Base-by-base conservation (phyloP, 1,140 invertebrate species). In the Battus philenor region DNA sequence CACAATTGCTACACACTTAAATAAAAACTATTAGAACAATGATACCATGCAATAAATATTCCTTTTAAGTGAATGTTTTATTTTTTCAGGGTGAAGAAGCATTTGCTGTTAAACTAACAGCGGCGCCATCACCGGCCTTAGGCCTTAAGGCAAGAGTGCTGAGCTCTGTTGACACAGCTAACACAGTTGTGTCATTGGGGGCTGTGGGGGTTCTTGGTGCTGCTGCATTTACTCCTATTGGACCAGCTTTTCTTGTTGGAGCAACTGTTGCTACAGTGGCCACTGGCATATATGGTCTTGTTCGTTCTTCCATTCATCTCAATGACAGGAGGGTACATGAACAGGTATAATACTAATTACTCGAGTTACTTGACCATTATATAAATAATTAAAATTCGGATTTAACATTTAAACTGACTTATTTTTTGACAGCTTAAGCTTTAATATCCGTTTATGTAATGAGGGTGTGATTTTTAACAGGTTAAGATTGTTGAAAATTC, bases 241-340 rank as follows among this genome's bases (percentile, higher is more conserved):
- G 69, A 1, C 81, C 81, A 0, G 71, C 56, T 0, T 62, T 82
- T 8, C 17, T 85, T 0, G 45, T 59, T 0, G 73, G 78, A 2
- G 80, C 80, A 0, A 56, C 68, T 0, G 67, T 72, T 0, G 80
- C 75, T 1, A 74, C 76, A 0, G 63, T 82, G 0, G 62, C 70
- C 15, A 82, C 78, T 0, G 77, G 78, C 0, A 15, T 85, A n/a
- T 85, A 85, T 44, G 81, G 78, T 6, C 61, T 85, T 2, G 64
- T 82, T 3, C 43, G 81, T 4, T 85, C 81, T 0, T 82, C 78
- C 0, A 13, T 79, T 4, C 78, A 85, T 56, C 36, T 83, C 1
- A 67, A 58, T 24, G 79, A 83, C 47, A 58, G 76, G 12, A 66
- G 45, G 2, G 47, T 55, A 4, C 79, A 83, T 66, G 73, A 81